These are phyloP conservation scores for Atrichornis clamosus DNA, from an alignment of 2,113 vertebrate genomes.

Conservation along the genomic window DNA sequence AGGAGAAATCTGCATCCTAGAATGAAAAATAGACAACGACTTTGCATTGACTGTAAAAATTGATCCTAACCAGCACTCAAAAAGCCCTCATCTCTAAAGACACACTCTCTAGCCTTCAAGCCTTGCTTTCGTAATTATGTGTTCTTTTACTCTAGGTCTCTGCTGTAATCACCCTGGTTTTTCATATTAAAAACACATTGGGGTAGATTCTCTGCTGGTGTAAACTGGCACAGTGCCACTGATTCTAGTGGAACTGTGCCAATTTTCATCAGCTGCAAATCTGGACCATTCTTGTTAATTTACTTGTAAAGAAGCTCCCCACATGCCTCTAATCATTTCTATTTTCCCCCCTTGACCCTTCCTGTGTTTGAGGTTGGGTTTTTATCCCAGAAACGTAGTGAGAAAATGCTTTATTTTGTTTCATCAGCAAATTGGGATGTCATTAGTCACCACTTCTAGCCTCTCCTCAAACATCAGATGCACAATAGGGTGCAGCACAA, in stretches of 20 bases:
- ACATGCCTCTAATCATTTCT: slow-evolving; percentile 53
- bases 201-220: background rate
- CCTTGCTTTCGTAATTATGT: background rate
- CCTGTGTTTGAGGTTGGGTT: background rate
- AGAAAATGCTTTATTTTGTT: slow-evolving; percentile 34
- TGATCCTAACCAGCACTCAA: background rate
- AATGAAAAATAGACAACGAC: background rate
- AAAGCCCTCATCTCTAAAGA: background rate
- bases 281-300: slow-evolving; percentile 51
- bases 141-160: background rate
- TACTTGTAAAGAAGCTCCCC: slow-evolving; percentile 33
- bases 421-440: background rate
- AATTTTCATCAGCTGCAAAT: slow-evolving; percentile 60
- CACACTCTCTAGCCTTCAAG: background rate
- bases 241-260: background rate
- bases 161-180: background rate
- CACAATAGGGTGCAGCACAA: background rate
- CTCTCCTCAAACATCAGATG: background rate
- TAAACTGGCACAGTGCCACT: slow-evolving; percentile 21
- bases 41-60: background rate
- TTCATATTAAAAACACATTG: background rate
- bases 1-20: background rate
- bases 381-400: background rate
- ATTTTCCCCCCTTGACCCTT: slow-evolving; percentile 61
- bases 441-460: background rate